Evolutionary conservation across 92 coral and sea anemone genomes (phyloP).

Genomic region (Paragorgia papillata): DNA sequence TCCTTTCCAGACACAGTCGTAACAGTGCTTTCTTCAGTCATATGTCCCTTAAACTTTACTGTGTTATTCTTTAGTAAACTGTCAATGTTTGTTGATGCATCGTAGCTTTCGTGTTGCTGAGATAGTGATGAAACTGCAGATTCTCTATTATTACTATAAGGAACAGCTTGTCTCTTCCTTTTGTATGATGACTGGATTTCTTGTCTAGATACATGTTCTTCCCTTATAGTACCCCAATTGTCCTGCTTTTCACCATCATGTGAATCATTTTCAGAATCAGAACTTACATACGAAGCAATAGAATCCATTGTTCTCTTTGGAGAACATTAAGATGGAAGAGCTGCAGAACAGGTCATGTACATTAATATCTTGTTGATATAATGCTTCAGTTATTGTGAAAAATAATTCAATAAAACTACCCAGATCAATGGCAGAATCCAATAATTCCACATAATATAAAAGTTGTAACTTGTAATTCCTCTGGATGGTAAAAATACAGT

Average conservation of each 20-base stretch:
- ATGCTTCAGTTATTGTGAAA: too few relatives aligned
- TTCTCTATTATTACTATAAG: not conserved
- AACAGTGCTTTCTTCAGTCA: not conserved
- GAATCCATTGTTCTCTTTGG: slow-evolving; percentile 3
- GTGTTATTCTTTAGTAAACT: not conserved
- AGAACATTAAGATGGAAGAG: too few relatives aligned
- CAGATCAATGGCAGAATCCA: not conserved
- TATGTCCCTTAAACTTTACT: not conserved
- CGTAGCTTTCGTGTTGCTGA: not conserved
- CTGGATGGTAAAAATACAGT: too few relatives aligned
- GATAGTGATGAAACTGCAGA: not conserved
- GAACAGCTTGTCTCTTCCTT: not conserved
- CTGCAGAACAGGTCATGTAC: too few relatives aligned
- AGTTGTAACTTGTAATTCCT: too few relatives aligned
- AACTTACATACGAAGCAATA: not conserved
- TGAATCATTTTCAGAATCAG: slow-evolving; percentile 16
- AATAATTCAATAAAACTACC: not conserved
- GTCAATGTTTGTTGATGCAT: not conserved
- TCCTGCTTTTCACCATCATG: not conserved
- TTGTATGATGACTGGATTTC: not conserved
- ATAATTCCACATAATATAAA: too few relatives aligned
- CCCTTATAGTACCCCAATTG: not conserved
- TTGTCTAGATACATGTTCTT: not conserved
- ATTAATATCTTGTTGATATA: too few relatives aligned
- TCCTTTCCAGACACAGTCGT: not conserved